Base-by-base conservation (phyloP, 1,140 invertebrate species). In the Drosophila nikananu region DNA sequence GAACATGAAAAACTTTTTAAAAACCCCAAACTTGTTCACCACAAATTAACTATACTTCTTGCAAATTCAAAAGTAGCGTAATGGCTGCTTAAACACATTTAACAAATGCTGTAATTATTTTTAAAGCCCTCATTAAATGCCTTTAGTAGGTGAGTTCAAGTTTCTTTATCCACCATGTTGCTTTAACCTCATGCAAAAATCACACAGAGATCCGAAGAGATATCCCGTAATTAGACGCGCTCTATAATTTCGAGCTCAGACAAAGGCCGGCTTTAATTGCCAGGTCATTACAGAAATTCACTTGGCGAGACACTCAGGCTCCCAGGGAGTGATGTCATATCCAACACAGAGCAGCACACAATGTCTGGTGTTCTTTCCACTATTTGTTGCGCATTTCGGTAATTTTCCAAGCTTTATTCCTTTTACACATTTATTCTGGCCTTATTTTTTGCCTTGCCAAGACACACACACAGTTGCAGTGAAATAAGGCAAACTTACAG, bases 401-500 rank as follows among this genome's bases (percentile, higher is more conserved):
- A 13, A 27, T 35, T 71, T 79, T 79, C 32, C 65, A 63, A 32
- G 5, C 6, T 3, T 3, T 32, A 41, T 58, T 46, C 23, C 37
- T 68, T 57, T 39, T 23, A 5, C 17, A 44, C 23, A 70, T 57
- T 51, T 30, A 77, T 77, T 41, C 54, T 48, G 10, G 19, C 23
- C 15, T 41, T 15, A 10, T 25, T 54, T 73, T 41, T 27, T 17
- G 4, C 17, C n/a, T 66, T 41, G 37, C 21, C 12, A 30, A 55
- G 32, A 32, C 63, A 77, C 35, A 59, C 27, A 54, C 39, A 59
- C 52, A 79, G 30, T 54, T 21, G 30, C 7, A 49, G 46, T 46
- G n/a, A 41, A 41, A 37, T 9, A 48, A 25, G 17, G 48, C 25
- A 63, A 54, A 87, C 86, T 87, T 87, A 89, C 86, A 58, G 58